Conservation (phyloP, 2,888 invertebrate genomes). For the Charanyca ferruginea region DNA sequence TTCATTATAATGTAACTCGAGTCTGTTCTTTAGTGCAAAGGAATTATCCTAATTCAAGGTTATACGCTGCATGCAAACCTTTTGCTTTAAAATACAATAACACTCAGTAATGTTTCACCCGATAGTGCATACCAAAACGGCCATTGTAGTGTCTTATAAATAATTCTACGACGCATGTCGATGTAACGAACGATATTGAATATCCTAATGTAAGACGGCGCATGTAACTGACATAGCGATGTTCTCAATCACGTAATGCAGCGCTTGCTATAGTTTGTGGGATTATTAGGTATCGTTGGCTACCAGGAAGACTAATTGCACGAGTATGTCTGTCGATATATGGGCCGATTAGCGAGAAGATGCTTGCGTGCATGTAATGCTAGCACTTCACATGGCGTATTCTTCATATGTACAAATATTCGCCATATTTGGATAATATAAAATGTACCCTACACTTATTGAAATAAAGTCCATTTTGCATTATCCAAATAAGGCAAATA, state of each 20-base stretch:
- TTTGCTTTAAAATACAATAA: slow-evolving; percentile 54
- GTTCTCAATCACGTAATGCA: slow-evolving; percentile 37
- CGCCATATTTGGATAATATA: no score
- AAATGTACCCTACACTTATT: no score
- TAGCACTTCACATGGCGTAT: no score
- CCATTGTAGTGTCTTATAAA: slow-evolving; percentile 34
- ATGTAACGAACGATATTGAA: slow-evolving; percentile 47
- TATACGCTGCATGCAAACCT: slow-evolving; percentile 71
- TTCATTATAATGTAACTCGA: slow-evolving; percentile 75
- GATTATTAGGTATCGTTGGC: slow-evolving; percentile 74
- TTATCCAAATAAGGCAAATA: no score
- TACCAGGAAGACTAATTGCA: slow-evolving; percentile 86
- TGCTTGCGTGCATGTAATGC: slow-evolving; percentile 83
- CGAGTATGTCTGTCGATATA: slow-evolving; percentile 81
- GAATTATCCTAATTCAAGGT: slow-evolving; percentile 84
- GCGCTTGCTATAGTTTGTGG: slow-evolving; percentile 44
- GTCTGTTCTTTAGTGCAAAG: slow-evolving; percentile 70
- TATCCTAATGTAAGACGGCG: slow-evolving; percentile 40
- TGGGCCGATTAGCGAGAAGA: slow-evolving; percentile 85
- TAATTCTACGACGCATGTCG: slow-evolving; percentile 42
- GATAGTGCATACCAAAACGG: slow-evolving; percentile 39
- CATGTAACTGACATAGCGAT: slow-evolving; percentile 25
- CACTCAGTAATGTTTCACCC: slow-evolving; percentile 52
- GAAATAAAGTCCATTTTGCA: no score
- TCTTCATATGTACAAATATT: no score